Evolutionary conservation across 2,888 invertebrate species (phyloP).

Genomic region (Leptinotarsa haldemani): DNA sequence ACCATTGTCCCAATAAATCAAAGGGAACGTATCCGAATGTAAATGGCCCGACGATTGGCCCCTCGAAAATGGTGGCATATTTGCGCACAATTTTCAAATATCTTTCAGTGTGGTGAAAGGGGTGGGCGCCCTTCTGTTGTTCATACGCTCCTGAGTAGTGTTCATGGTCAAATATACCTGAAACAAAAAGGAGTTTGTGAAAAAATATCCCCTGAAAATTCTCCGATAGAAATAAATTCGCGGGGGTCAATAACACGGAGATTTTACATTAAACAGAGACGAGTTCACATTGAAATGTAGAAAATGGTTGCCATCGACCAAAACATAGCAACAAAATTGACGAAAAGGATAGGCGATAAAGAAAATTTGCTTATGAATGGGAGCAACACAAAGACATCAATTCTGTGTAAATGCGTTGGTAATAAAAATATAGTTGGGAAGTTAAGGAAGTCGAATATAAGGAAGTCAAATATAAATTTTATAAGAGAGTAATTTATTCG

Average conservation of each 20-base stretch:
- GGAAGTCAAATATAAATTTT: no score
- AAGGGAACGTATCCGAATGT: slow-evolving; percentile 90
- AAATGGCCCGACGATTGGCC: slow-evolving; percentile 94
- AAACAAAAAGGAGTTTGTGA: slow-evolving; percentile 47
- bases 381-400: no score
- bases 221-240: slow-evolving; percentile 3
- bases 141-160: slow-evolving; percentile 89
- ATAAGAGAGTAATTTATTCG: no score
- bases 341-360: not conserved
- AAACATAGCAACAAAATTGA: not conserved
- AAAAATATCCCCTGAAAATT: slow-evolving; percentile 11
- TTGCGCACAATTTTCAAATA: slow-evolving; percentile 82
- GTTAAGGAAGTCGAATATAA: no score
- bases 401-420: no score
- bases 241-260: not conserved
- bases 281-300: not conserved
- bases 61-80: slow-evolving; percentile 79
- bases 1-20: slow-evolving; percentile 85
- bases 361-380: not conserved
- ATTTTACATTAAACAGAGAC: not conserved
- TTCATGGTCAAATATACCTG: slow-evolving; percentile 93
- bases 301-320: not conserved
- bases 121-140: slow-evolving; percentile 73
- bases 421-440: no score
- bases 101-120: slow-evolving; percentile 77